Evolutionary conservation across 92 coral and sea anemone species (phyloP), one percentile per base, ranked within the genome.

Genomic region (Ricordea florida): DNA sequence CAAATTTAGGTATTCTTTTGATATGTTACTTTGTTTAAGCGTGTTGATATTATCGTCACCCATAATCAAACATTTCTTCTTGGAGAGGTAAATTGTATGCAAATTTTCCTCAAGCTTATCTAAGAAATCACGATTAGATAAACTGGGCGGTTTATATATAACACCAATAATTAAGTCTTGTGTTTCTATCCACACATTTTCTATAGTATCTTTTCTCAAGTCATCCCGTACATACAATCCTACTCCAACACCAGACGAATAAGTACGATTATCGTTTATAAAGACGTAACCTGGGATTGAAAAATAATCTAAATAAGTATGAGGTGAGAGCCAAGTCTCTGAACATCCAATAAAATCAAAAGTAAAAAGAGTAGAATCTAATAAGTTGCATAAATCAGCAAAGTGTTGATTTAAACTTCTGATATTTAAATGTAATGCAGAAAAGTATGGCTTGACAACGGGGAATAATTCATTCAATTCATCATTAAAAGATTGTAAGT

Each of bases 301-400:
- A 34, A 60, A 76, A 45, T 46, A 21, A 26, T 51, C 49, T 37
- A 50, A 27, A 26, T 76, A 38, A 10, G 52, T 34, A 17, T 28
- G 46, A 36, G 72, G 32, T 1, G 71, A 26, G 30, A 74, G 34
- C 72, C 81, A 74, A 37, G 81, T 74, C 48, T 60, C 81, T 0
- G 81, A 74, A 51, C 81, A 74, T 26, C 72, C 81, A 47, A 74
- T 74, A 23, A 60, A 74, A 66, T 79, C 69, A 28, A 79, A 47
- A 24, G 46, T 6, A 68, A 69, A 55, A 17, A 57, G 69, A 18
- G 26, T 5, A 10, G 67, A 50, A 33, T 79, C 78, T 25, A 79
- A 27, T 22, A 79, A 40, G 44, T 55, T 15, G 21, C 62, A 47
- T 13, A 78, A 56, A 8, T 78, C 69, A 27, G 36, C 60, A 33